Conservation (phyloP, 2,797 vertebrate genomes). For the Lagodon rhomboides region DNA sequence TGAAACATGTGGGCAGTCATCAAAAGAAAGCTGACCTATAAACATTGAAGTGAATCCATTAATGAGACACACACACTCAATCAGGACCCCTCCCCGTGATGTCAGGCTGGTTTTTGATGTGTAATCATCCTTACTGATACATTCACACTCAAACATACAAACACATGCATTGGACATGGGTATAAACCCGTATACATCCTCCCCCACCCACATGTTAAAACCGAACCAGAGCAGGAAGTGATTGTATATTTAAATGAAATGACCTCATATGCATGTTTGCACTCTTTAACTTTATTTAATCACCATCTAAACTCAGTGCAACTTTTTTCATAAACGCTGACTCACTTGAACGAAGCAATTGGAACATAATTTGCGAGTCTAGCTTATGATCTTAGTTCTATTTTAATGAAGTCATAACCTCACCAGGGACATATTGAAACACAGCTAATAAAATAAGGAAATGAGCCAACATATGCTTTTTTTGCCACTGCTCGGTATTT, state of each 20-base stretch:
- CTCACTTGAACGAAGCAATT: slow-evolving; percentile 53
- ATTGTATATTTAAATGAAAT: slow-evolving; percentile 1
- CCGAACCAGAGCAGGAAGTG: background rate
- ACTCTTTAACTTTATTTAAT: background rate
- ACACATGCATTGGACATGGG: background rate
- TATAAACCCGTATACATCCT: background rate
- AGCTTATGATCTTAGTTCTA: slow-evolving; percentile 59
- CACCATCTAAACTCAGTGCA: slow-evolving; percentile 4
- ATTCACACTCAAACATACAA: slow-evolving; percentile 12
- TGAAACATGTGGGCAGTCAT: slow-evolving; percentile 9
- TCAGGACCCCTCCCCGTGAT: background rate
- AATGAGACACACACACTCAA: background rate
- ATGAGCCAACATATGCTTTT: slow-evolving; percentile 38
- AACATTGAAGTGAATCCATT: slow-evolving; percentile 31
- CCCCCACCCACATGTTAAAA: background rate
- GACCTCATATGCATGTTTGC: background rate
- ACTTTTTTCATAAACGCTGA: slow-evolving; percentile 52
- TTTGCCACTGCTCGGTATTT: slow-evolving; percentile 9
- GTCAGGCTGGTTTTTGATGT: slow-evolving; percentile 2
- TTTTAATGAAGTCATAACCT: slow-evolving; percentile 76
- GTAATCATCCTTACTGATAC: slow-evolving; percentile 1
- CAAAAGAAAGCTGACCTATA: slow-evolving; percentile 26
- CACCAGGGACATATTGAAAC: slow-evolving; percentile 46
- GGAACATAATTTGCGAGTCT: slow-evolving; percentile 64
- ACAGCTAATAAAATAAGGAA: slow-evolving; percentile 45